phyloP scores from a whole-genome alignment of 2,888 invertebrate species.

The Calliopum simillimum region DNA sequence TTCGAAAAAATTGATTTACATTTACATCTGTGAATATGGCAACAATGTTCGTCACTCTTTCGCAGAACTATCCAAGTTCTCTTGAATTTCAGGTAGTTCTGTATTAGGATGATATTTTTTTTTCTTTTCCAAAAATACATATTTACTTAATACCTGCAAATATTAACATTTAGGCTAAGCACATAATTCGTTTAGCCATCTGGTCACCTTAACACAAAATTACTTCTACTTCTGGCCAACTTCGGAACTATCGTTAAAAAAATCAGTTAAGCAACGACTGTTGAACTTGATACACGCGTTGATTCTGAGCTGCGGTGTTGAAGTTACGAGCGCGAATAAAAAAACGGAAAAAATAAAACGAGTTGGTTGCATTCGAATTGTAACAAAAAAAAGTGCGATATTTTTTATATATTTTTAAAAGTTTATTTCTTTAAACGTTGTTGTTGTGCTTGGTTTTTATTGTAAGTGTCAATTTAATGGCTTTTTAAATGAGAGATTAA shows the following conservation, averaged over 20 bases:
- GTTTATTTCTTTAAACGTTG: background rate
- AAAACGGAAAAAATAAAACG: constrained; percentile 9
- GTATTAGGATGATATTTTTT: no score
- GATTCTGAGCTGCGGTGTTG: constrained; percentile 22
- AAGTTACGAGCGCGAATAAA: constrained; percentile 24
- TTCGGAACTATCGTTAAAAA: constrained; percentile 47
- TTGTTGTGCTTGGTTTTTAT: background rate
- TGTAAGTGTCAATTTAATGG: background rate
- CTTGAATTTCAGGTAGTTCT: no score
- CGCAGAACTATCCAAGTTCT: no score
- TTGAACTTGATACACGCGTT: constrained; percentile 57
- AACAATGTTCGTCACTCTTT: no score
- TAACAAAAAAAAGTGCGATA: background rate
- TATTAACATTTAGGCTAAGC: no score
- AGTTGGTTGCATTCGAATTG: constrained; percentile 4
- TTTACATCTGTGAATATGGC: no score
- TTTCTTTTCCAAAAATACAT: no score
- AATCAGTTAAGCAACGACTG: constrained; percentile 59
- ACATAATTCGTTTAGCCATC: background rate
- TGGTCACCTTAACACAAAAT: constrained; percentile 30
- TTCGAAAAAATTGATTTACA: no score
- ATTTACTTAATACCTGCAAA: no score
- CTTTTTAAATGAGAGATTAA: no score
- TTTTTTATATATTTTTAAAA: background rate
- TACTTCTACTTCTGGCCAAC: constrained; percentile 40